Conservation (phyloP, 2,113 vertebrate genomes). For the Collichthys lucidus region DNA sequence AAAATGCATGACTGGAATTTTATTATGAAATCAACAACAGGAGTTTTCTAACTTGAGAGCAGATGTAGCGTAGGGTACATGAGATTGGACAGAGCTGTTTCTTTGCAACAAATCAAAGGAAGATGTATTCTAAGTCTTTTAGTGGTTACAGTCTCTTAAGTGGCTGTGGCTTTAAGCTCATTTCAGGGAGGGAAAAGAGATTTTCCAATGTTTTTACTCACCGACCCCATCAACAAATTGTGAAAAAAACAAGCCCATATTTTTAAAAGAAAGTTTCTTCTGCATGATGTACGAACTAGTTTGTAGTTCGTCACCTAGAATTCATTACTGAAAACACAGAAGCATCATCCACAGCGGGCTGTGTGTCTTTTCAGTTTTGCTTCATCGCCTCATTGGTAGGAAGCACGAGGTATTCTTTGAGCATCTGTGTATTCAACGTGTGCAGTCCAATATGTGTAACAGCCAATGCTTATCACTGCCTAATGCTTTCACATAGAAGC, state of each 20-base stretch:
- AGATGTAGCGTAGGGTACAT: neutral
- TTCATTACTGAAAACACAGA: constrained; percentile 3
- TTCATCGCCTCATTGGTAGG: constrained; percentile 37
- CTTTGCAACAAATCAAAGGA: neutral
- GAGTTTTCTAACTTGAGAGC: neutral
- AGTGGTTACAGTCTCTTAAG: neutral
- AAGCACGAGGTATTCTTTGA: constrained; percentile 59
- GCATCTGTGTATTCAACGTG: constrained; percentile 66
- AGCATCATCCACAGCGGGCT: constrained; percentile 7
- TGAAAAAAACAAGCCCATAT: neutral
- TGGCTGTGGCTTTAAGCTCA: neutral
- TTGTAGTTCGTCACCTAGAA: constrained; percentile 19
- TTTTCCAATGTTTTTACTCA: neutral
- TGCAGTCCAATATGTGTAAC: constrained; percentile 67
- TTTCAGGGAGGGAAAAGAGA: neutral
- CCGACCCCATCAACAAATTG: neutral
- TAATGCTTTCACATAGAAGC: constrained; percentile 65
- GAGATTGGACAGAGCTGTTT: neutral
- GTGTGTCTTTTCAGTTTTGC: constrained; percentile 29
- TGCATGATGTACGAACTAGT: neutral
- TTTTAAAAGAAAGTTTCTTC: neutral
- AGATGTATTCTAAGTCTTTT: neutral
- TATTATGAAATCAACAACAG: neutral
- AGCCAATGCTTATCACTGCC: constrained; percentile 66
- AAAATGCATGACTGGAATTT: neutral